Percentiles rank a stretch among this genome's conserved stretches.
phyloP scores from a whole-genome alignment of 2,797 vertebrate species.

The Syngnathus rostellatus region DNA sequence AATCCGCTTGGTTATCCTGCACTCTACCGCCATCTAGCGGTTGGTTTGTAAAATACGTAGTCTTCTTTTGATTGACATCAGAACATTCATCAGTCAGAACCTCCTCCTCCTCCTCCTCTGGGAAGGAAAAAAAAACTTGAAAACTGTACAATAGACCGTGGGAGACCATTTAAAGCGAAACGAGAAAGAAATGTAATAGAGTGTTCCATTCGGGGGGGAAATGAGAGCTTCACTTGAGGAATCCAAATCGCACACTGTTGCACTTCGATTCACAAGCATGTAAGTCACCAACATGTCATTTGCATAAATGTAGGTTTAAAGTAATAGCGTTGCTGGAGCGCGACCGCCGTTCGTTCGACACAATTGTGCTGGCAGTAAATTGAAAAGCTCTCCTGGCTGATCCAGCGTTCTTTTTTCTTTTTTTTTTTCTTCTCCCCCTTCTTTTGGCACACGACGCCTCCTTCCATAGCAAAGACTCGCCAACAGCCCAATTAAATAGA shows the following conservation, averaged over 20 bases:
- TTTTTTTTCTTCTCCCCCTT: background rate
- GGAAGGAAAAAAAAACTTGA: slow-evolving; percentile 6
- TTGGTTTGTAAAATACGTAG: slow-evolving; percentile 4
- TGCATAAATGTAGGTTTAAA: background rate
- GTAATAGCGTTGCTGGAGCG: background rate
- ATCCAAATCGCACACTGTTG: background rate
- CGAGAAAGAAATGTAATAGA: background rate
- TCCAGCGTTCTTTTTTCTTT: slow-evolving; percentile 32
- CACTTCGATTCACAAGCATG: background rate
- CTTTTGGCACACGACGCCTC: slow-evolving; percentile 44
- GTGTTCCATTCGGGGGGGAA: background rate
- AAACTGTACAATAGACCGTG: background rate
- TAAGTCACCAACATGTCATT: background rate
- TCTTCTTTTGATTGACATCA: background rate
- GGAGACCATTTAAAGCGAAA: background rate
- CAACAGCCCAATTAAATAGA: slow-evolving; percentile 63
- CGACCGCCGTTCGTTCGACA: background rate
- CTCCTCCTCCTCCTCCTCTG: slow-evolving; percentile 4
- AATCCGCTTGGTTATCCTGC: slow-evolving; percentile 39
- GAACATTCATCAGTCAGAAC: slow-evolving; percentile 15
- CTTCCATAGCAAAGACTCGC: slow-evolving; percentile 43
- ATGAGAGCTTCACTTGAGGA: background rate
- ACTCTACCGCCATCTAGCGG: slow-evolving; percentile 62
- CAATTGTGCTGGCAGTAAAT: slow-evolving; percentile 29
- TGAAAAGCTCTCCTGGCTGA: slow-evolving; percentile 35